phyloP scores from a whole-genome alignment of 2,797 vertebrate species.

The Sebastes minor region DNA sequence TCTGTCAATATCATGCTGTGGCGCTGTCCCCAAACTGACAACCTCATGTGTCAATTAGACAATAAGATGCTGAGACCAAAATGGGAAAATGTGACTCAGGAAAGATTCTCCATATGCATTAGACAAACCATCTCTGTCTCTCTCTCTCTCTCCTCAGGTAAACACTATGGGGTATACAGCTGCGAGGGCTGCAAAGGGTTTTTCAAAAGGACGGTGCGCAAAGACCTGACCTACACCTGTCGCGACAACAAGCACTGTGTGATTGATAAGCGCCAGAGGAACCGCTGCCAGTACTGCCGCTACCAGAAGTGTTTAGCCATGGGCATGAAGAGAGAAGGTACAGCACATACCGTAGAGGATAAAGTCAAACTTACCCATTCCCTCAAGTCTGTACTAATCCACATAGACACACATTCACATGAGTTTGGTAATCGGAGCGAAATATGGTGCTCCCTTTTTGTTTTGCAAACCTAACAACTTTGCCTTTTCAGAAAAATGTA shows the following conservation, averaged over 20 bases:
- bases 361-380: slow-evolving; percentile 60
- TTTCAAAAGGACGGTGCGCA: slow-evolving; percentile 96
- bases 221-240: slow-evolving; percentile 97
- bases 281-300: slow-evolving; percentile 98
- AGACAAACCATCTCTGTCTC: not conserved
- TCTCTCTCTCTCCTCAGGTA: slow-evolving; percentile 82
- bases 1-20: not conserved
- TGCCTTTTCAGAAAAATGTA: not conserved
- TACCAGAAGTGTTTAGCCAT: slow-evolving; percentile 99
- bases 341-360: slow-evolving; percentile 85
- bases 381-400: slow-evolving; percentile 27
- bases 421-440: not conserved
- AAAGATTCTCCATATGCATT: not conserved
- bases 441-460: not conserved
- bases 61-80: not conserved
- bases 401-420: not conserved
- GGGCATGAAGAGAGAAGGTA: slow-evolving; percentile 99
- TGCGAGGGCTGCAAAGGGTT: slow-evolving; percentile 98
- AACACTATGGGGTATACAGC: slow-evolving; percentile 99
- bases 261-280: slow-evolving; percentile 97
- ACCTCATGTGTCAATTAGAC: not conserved
- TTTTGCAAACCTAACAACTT: not conserved
- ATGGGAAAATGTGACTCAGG: not conserved
- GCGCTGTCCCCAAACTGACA: not conserved
- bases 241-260: slow-evolving; percentile 96